Evolutionary conservation across 2,888 invertebrate genomes (phyloP).

Genomic region (Diaprepes abbreviatus): DNA sequence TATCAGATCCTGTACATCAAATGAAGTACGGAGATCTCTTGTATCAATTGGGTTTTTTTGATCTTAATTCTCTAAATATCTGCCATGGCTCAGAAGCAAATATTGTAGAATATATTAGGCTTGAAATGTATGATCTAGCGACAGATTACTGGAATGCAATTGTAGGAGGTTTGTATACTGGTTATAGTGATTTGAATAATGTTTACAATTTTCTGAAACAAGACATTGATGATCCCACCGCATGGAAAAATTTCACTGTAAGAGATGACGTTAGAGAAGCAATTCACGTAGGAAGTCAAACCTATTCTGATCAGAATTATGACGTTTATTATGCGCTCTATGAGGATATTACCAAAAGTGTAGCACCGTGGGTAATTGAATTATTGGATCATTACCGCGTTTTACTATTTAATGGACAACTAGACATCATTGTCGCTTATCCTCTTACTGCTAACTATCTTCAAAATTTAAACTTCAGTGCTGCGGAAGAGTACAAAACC

Average conservation of each 20-base stretch:
- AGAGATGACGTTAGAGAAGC: constrained; percentile 38
- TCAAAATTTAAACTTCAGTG: constrained; percentile 77
- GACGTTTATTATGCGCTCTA: constrained; percentile 30
- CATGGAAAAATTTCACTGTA: constrained; percentile 30
- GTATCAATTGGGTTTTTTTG: constrained; percentile 82
- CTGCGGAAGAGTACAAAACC: constrained; percentile 73
- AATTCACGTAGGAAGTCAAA: constrained; percentile 35
- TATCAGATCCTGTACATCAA: constrained; percentile 84
- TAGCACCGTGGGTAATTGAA: constrained; percentile 65
- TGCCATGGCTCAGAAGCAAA: constrained; percentile 75
- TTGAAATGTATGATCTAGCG: constrained; percentile 77
- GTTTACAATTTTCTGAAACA: constrained; percentile 38
- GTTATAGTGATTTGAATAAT: constrained; percentile 64
- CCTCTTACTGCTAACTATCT: constrained; percentile 85
- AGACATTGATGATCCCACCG: constrained; percentile 18
- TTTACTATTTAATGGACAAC: constrained; percentile 88
- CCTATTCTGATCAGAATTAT: not conserved
- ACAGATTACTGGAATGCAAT: constrained; percentile 67
- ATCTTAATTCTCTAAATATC: constrained; percentile 72
- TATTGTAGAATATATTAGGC: constrained; percentile 72
- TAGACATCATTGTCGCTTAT: constrained; percentile 90
- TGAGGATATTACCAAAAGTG: constrained; percentile 71
- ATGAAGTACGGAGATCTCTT: constrained; percentile 83
- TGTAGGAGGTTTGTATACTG: constrained; percentile 76
- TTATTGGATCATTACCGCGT: constrained; percentile 77